Conservation (phyloP, 2,888 invertebrate genomes). For the Theodoxus fluviatilis region DNA sequence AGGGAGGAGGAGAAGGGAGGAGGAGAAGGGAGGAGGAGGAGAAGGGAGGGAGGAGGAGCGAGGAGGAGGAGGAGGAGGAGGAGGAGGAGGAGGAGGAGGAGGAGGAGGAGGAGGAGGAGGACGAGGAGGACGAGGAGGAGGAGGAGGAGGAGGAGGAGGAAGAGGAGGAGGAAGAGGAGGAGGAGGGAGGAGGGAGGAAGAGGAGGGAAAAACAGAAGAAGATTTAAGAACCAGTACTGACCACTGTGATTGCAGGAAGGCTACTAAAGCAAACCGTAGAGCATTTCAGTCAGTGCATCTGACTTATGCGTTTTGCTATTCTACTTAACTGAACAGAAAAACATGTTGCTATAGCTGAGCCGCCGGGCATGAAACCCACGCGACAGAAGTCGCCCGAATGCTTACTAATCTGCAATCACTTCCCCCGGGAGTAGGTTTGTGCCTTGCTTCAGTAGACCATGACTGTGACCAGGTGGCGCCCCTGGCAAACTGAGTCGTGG, state of each 20-base stretch:
- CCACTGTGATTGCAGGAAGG: not conserved
- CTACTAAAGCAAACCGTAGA: too few relatives aligned
- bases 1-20: slow-evolving; percentile 24
- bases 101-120: slow-evolving; percentile 7
- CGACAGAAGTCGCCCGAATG: too few relatives aligned
- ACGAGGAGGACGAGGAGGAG: not conserved
- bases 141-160: slow-evolving; percentile 12
- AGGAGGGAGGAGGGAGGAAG: not conserved
- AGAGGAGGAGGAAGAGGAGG: not conserved
- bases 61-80: not conserved
- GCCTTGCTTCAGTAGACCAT: too few relatives aligned
- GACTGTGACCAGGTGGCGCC: too few relatives aligned
- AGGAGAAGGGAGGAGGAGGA: slow-evolving; percentile 9
- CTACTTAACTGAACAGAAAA: too few relatives aligned
- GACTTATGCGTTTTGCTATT: too few relatives aligned
- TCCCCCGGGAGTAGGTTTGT: too few relatives aligned
- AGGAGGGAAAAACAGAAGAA: slow-evolving; percentile 15
- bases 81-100: not conserved
- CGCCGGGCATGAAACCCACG: too few relatives aligned
- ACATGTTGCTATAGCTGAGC: too few relatives aligned
- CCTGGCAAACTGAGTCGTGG: too few relatives aligned
- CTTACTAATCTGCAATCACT: too few relatives aligned
- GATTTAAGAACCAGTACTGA: slow-evolving; percentile 2
- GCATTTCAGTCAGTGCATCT: too few relatives aligned
- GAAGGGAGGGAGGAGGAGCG: slow-evolving; percentile 22